Percentiles rank a stretch among this genome's conserved stretches.
Evolutionary conservation across 2,113 vertebrate species (phyloP).

Genomic region (Myotis davidii): DNA sequence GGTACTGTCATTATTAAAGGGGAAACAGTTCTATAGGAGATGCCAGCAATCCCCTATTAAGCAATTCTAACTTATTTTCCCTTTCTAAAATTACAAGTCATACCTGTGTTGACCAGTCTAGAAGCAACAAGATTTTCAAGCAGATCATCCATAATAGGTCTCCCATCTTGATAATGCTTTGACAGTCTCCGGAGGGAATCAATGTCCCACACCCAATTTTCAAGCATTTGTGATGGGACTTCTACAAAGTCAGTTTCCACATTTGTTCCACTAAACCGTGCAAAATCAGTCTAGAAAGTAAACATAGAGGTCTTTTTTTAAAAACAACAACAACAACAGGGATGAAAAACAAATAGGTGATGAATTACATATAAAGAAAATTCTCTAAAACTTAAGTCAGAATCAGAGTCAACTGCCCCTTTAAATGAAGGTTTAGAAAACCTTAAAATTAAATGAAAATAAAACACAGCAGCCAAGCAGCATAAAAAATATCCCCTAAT

Average conservation of each 20-base stretch:
- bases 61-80: background rate
- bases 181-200: conserved; percentile 93
- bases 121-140: conserved; percentile 94
- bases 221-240: conserved; percentile 97
- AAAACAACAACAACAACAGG: background rate
- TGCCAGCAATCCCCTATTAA: background rate
- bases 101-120: conserved; percentile 96
- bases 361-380: conserved; percentile 33
- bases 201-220: conserved; percentile 98
- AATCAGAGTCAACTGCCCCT: background rate
- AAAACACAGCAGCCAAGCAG: background rate
- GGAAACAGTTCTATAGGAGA: background rate
- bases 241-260: conserved; percentile 98
- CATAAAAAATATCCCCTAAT: conserved; percentile 10
- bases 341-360: conserved; percentile 18
- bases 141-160: conserved; percentile 87
- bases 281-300: conserved; percentile 90
- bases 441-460: conserved; percentile 32
- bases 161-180: conserved; percentile 92
- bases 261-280: conserved; percentile 95
- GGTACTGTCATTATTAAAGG: background rate
- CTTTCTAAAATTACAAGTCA: conserved; percentile 17
- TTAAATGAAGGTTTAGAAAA: conserved; percentile 30
- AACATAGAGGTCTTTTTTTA: background rate
- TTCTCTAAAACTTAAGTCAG: background rate